These are phyloP conservation scores for Paratrypauchen microcephalus DNA, from an alignment of 2,797 vertebrate genomes.

Conservation along the genomic window DNA sequence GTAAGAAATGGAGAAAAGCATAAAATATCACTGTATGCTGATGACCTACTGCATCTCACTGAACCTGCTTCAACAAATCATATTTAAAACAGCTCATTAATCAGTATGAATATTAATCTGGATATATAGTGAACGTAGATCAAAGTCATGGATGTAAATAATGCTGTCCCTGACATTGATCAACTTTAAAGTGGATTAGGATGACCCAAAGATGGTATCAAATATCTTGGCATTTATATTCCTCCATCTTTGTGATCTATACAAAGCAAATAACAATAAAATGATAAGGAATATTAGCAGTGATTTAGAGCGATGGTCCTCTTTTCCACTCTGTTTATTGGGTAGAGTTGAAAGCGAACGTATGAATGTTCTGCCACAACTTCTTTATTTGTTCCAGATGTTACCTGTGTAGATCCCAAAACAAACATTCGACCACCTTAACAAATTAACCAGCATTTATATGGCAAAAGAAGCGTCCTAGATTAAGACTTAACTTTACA, in stretches of 20 bases:
- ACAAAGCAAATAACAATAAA: background rate
- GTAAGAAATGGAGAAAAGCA: background rate
- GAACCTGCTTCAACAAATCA: background rate
- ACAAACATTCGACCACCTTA: background rate
- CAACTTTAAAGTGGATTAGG: background rate
- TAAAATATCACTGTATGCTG: background rate
- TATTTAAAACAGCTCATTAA: background rate
- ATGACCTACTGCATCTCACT: background rate
- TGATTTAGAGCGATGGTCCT: background rate
- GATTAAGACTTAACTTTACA: slow-evolving; percentile 2
- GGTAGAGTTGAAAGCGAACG: background rate
- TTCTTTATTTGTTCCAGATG: slow-evolving; percentile 1
- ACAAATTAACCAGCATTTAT: background rate
- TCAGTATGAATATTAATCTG: too few species aligned
- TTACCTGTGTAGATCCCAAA: background rate
- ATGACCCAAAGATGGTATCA: background rate
- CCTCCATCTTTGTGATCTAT: background rate
- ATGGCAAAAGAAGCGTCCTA: background rate
- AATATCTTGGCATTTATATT: background rate
- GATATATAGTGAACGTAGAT: background rate
- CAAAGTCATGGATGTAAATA: background rate
- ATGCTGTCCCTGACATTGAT: background rate
- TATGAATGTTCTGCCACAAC: background rate
- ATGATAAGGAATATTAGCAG: background rate
- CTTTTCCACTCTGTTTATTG: background rate